Percentiles rank a stretch among this genome's conserved stretches.
Conservation (phyloP, 2,797 vertebrate species). For the Enteromius afrohamiltoni region DNA sequence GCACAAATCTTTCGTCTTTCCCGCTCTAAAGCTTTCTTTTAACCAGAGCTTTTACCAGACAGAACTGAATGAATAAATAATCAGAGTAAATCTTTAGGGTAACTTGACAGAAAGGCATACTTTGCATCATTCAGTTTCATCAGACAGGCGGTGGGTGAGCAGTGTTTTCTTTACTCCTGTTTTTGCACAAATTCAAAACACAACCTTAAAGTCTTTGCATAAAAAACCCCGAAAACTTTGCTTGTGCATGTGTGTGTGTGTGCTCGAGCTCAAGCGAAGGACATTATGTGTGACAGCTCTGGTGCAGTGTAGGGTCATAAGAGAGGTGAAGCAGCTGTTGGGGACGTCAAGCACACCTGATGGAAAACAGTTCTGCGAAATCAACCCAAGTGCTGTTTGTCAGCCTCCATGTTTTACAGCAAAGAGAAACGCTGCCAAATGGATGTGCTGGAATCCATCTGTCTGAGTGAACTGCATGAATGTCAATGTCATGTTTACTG, state of each 20-base stretch:
- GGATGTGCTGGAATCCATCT: constrained; percentile 33
- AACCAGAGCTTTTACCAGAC: constrained; percentile 17
- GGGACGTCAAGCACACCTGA: constrained; percentile 22
- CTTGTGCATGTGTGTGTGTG: too few relatives aligned
- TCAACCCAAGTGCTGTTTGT: constrained; percentile 22
- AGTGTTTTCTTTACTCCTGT: neutral
- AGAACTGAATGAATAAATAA: constrained; percentile 48
- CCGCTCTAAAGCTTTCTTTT: constrained; percentile 12
- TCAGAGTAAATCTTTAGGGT: constrained; percentile 37
- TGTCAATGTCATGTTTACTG: constrained; percentile 9
- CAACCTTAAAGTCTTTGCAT: neutral
- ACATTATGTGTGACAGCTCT: constrained; percentile 11
- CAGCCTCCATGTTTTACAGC: constrained; percentile 25
- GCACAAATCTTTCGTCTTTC: neutral
- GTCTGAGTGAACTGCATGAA: constrained; percentile 25
- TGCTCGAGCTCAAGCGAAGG: neutral
- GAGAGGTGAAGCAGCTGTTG: constrained; percentile 26
- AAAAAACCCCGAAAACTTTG: neutral
- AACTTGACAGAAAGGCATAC: constrained; percentile 32
- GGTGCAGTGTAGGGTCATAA: constrained; percentile 14
- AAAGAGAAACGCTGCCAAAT: constrained; percentile 41
- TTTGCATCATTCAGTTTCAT: constrained; percentile 43
- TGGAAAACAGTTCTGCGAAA: constrained; percentile 24
- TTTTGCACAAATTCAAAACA: constrained; percentile 32
- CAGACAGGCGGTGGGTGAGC: neutral